These are phyloP conservation scores for Haliclystus octoradiatus DNA, from an alignment of 30 jellyfish, hydroid and myxozoan genomes.

Conservation along the genomic window DNA sequence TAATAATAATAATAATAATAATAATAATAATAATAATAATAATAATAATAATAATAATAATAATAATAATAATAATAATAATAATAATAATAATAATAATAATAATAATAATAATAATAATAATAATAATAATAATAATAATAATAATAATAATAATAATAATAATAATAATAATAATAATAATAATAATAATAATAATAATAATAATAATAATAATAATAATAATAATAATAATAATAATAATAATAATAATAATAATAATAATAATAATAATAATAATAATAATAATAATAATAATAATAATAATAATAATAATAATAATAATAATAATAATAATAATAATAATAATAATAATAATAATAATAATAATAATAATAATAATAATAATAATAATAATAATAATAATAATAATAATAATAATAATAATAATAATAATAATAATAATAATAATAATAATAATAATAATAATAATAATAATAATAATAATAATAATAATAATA, in stretches of 20 bases:
- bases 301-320: not conserved
- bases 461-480: no score
- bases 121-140: not conserved
- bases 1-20: not conserved
- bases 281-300: not conserved
- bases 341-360: not conserved
- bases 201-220: not conserved
- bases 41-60: not conserved
- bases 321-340: not conserved
- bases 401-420: no score
- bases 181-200: not conserved
- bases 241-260: not conserved
- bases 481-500: no score
- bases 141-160: not conserved
- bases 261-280: not conserved
- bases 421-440: no score
- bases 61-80: not conserved
- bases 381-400: no score
- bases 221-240: not conserved
- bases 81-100: not conserved
- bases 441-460: no score
- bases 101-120: not conserved
- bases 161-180: not conserved
- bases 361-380: no score
- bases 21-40: not conserved